phyloP scores from a whole-genome alignment of 2,113 vertebrate species.

The Hippocampus guttulatus region DNA sequence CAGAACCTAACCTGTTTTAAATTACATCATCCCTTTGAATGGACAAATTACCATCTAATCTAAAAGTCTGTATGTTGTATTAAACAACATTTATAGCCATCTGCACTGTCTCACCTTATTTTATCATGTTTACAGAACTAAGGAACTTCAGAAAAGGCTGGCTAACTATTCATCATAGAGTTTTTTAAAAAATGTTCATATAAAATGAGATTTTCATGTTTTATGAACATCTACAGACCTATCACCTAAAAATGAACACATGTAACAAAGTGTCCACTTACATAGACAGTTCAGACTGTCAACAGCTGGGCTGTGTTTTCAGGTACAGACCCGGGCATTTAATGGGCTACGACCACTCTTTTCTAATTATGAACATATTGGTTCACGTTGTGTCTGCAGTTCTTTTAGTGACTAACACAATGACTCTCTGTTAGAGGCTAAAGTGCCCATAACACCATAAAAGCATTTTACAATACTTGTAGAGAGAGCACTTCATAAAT shows the following conservation, averaged over 20 bases:
- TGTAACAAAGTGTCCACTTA: constrained; percentile 8
- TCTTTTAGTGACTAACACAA: neutral
- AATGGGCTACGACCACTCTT: neutral
- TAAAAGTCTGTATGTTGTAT: neutral
- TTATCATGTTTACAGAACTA: neutral
- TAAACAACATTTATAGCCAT: constrained; percentile 3
- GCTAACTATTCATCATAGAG: neutral
- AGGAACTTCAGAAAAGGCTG: neutral
- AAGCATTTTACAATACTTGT: too few species aligned
- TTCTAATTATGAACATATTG: neutral
- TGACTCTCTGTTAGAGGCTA: neutral
- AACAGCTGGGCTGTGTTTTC: constrained; percentile 1
- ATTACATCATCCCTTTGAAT: constrained; percentile 8
- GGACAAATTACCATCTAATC: neutral
- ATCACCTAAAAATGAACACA: constrained; percentile 6
- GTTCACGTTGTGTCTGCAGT: neutral
- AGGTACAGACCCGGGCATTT: neutral
- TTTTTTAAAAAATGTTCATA: neutral
- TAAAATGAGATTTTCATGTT: neutral
- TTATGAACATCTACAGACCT: neutral
- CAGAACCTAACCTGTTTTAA: neutral
- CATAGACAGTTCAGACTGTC: constrained; percentile 19
- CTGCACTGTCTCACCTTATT: neutral
- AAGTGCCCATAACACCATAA: neutral
- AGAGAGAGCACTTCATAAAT: too few species aligned